These are phyloP conservation scores for Drosophila mimetica DNA, from an alignment of 2,888 invertebrate genomes.

Conservation along the genomic window DNA sequence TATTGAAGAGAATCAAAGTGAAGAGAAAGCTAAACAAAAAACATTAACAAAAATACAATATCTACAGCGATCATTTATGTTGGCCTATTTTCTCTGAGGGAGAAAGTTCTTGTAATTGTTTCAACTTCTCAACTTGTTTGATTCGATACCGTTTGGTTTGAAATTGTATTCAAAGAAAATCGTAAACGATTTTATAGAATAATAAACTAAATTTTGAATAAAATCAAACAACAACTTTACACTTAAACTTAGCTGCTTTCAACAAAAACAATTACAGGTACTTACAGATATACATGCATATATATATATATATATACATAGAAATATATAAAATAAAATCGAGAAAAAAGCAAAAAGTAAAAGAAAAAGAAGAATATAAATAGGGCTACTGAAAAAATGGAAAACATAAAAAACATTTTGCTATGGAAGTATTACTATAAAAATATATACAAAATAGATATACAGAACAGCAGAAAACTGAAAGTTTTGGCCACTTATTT, in stretches of 20 bases:
- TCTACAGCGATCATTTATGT: slow-evolving; percentile 47
- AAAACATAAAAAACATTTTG: slow-evolving; percentile 50
- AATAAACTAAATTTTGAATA: slow-evolving; percentile 54
- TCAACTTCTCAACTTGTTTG: slow-evolving; percentile 20
- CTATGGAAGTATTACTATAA: slow-evolving; percentile 55
- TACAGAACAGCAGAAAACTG: slow-evolving; percentile 46
- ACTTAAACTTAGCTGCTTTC: slow-evolving; percentile 79
- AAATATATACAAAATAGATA: slow-evolving; percentile 44
- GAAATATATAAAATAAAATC: slow-evolving; percentile 28
- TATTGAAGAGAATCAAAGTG: slow-evolving; percentile 44
- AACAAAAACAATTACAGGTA: slow-evolving; percentile 80
- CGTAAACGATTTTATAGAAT: slow-evolving; percentile 74
- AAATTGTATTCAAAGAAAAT: slow-evolving; percentile 50
- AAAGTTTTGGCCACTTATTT: slow-evolving; percentile 60
- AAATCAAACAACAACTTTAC: slow-evolving; percentile 61
- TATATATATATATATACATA: slow-evolving; percentile 48
- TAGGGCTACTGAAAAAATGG: slow-evolving; percentile 27
- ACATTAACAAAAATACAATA: slow-evolving; percentile 35
- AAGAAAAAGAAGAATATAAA: slow-evolving; percentile 33
- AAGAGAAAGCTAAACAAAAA: slow-evolving; percentile 27
- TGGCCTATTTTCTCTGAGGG: slow-evolving; percentile 40
- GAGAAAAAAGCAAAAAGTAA: slow-evolving; percentile 28
- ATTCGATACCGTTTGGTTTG: slow-evolving; percentile 23
- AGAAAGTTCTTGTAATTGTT: slow-evolving; percentile 36
- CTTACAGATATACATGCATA: slow-evolving; percentile 73